Conservation (phyloP, 92 coral and sea anemone genomes). For the Zoanthus sociatus region DNA sequence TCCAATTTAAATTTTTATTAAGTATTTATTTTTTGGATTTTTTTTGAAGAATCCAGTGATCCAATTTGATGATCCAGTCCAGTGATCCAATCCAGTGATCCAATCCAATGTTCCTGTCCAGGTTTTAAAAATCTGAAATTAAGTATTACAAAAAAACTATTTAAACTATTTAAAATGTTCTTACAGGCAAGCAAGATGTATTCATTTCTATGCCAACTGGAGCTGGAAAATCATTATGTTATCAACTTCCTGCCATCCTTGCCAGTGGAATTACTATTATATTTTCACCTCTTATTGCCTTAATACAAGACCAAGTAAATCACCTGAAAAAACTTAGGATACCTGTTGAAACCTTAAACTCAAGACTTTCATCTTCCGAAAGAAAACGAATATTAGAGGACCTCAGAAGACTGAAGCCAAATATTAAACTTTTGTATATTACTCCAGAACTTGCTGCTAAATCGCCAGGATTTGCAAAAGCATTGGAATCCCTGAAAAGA, state of each 20-base stretch:
- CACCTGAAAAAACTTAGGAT: conserved; percentile 69
- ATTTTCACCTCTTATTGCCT: conserved; percentile 94
- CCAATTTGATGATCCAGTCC: no score
- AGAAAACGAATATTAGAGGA: conserved; percentile 78
- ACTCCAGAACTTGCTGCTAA: conserved; percentile 95
- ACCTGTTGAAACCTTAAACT: conserved; percentile 86
- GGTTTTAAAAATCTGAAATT: no score
- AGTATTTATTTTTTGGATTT: no score
- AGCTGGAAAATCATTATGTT: conserved; percentile 93
- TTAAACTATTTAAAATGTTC: background rate
- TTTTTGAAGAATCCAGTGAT: no score
- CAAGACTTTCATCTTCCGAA: conserved; percentile 77
- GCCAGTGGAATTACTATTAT: conserved; percentile 83
- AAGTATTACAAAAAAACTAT: no score
- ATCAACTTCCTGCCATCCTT: conserved; percentile 88
- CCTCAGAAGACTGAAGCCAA: conserved; percentile 71
- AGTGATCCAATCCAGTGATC: no score
- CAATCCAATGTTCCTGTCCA: no score
- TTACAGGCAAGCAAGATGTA: conserved; percentile 86
- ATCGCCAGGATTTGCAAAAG: conserved; percentile 82
- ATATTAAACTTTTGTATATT: conserved; percentile 81
- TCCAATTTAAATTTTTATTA: no score
- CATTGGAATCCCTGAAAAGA: conserved; percentile 68
- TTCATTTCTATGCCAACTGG: conserved; percentile 99
- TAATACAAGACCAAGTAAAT: conserved; percentile 93